These are phyloP conservation scores for Pithecia hirsuta DNA, from an alignment of 2,797 vertebrate genomes.

Conservation along the genomic window DNA sequence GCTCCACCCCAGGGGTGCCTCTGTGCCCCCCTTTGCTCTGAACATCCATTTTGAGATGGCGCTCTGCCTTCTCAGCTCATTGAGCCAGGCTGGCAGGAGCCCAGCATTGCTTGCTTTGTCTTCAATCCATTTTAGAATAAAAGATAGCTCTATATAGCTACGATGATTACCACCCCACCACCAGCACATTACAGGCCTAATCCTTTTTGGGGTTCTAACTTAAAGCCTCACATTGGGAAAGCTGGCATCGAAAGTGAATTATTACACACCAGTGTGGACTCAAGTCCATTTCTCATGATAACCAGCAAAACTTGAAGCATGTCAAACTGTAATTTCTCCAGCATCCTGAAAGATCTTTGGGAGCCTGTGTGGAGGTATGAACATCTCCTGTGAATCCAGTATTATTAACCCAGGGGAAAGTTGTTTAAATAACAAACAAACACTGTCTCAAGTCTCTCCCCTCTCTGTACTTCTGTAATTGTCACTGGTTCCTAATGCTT, in stretches of 20 bases:
- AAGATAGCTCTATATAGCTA: not conserved
- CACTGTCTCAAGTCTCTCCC: not conserved
- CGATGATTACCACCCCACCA: accelerated
- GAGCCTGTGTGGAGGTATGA: not conserved
- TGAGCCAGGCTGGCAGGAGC: not conserved
- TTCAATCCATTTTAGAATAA: not conserved
- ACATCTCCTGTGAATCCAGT: not conserved
- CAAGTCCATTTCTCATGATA: not conserved
- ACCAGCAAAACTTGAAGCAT: not conserved
- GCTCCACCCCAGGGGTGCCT: accelerated
- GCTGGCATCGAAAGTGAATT: not conserved
- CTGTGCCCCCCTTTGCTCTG: not conserved
- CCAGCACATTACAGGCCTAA: not conserved
- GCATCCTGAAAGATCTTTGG: not conserved
- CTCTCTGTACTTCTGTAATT: not conserved
- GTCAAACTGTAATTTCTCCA: not conserved
- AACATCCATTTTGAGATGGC: not conserved
- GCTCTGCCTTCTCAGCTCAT: not conserved
- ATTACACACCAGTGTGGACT: accelerated
- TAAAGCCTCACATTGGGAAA: not conserved
- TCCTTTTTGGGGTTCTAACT: not conserved
- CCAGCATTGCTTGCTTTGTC: too few relatives aligned
- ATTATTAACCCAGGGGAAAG: not conserved
- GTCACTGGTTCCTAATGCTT: not conserved
- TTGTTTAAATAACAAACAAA: not conserved